phyloP scores from a whole-genome alignment of 2,113 vertebrate genomes.

The Pterocles gutturalis region DNA sequence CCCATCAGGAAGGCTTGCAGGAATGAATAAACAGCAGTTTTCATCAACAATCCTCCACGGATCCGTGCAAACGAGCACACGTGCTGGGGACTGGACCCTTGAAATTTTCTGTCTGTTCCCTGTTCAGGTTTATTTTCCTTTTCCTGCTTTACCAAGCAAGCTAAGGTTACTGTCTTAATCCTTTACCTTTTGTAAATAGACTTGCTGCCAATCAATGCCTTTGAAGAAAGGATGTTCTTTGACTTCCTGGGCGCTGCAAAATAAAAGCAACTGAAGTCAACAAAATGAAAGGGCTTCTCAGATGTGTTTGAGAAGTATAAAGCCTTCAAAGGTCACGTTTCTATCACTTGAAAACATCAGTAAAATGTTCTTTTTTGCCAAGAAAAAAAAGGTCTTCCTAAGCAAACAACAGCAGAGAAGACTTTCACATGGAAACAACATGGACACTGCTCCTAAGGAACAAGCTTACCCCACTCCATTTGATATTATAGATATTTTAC shows the following conservation, averaged over 20 bases:
- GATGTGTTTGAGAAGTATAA: not conserved
- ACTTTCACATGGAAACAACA: not conserved
- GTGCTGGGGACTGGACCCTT: not conserved
- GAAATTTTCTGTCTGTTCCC: not conserved
- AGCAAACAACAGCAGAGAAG: not conserved
- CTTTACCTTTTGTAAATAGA: constrained; percentile 95
- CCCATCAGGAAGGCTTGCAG: not conserved
- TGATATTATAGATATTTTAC: not conserved
- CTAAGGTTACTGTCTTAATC: not conserved
- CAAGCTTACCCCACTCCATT: not conserved
- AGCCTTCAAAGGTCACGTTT: not conserved
- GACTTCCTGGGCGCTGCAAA: constrained; percentile 90
- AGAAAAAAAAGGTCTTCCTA: not conserved
- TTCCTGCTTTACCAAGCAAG: not conserved
- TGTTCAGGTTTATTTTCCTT: not conserved
- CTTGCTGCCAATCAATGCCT: constrained; percentile 97
- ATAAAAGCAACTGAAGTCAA: not conserved
- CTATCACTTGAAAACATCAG: not conserved
- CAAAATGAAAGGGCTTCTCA: not conserved
- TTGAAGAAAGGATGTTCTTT: constrained; percentile 95
- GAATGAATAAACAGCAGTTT: not conserved
- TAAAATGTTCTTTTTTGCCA: not conserved
- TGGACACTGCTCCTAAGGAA: not conserved
- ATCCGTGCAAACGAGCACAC: accelerated
- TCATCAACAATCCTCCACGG: not conserved